Percentiles rank a stretch among this genome's conserved stretches.
These are phyloP conservation scores for Meriones psammophilus DNA, from an alignment of 2,797 vertebrate genomes.

Conservation along the genomic window DNA sequence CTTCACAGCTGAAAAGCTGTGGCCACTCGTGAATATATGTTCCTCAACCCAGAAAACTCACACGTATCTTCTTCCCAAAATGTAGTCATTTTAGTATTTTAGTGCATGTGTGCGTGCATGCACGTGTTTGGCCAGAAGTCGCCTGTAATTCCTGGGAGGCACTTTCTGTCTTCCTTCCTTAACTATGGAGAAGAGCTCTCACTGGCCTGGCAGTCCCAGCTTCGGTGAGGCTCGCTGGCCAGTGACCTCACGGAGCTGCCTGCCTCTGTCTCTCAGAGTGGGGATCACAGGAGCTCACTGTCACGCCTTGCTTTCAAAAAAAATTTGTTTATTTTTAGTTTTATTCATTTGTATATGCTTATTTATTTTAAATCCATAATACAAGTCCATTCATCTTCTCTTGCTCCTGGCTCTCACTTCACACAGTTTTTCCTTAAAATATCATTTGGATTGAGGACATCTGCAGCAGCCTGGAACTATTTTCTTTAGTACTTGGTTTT, in stretches of 20 bases:
- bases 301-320: background rate
- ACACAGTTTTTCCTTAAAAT: conserved; percentile 68
- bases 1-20: background rate
- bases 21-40: background rate
- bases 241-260: background rate
- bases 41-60: background rate
- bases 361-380: conserved; percentile 67
- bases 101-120: background rate
- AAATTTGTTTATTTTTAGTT: background rate
- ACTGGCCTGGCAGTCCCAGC: background rate
- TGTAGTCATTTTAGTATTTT: background rate
- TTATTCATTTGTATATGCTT: conserved; percentile 12
- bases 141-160: too few species aligned
- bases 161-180: too few species aligned
- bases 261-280: background rate
- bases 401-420: conserved; percentile 16
- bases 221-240: background rate
- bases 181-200: background rate
- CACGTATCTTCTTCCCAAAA: background rate
- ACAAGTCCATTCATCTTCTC: conserved; percentile 24
- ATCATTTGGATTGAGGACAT: conserved; percentile 61
- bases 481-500: conserved; percentile 67
- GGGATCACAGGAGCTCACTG: background rate
- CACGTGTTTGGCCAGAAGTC: background rate
- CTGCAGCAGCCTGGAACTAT: conserved; percentile 47